Percentiles rank a stretch among this genome's conserved stretches.
Conservation (phyloP, 2,888 invertebrate genomes). For the Tetropium fuscum region DNA sequence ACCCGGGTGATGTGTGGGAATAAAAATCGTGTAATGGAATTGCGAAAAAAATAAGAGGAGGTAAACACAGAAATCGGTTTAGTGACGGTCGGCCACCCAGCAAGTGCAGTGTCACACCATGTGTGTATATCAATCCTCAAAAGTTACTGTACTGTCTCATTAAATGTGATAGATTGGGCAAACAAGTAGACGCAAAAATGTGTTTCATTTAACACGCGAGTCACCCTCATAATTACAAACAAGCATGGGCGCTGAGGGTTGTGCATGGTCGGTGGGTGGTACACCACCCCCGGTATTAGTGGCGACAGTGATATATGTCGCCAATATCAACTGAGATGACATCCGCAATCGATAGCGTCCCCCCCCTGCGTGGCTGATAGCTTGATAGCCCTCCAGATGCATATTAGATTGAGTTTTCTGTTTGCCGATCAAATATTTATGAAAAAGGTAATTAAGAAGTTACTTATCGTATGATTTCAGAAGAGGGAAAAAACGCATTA, state of each 20-base stretch:
- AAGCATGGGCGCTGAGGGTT: constrained; percentile 26
- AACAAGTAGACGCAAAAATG: constrained; percentile 38
- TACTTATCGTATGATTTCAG: constrained; percentile 27
- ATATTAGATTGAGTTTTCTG: constrained; percentile 39
- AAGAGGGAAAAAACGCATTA: too few species aligned
- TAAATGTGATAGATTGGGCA: constrained; percentile 40
- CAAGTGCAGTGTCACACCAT: too few species aligned
- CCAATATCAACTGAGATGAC: constrained; percentile 59
- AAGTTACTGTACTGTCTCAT: constrained; percentile 37
- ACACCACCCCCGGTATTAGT: constrained; percentile 50
- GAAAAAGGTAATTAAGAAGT: constrained; percentile 33
- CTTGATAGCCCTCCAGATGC: constrained; percentile 39
- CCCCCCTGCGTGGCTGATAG: constrained; percentile 28
- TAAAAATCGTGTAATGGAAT: too few species aligned
- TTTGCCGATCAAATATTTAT: constrained; percentile 35
- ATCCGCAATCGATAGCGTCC: constrained; percentile 54
- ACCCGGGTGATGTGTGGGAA: too few species aligned
- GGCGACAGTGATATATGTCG: constrained; percentile 60
- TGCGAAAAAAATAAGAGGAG: too few species aligned
- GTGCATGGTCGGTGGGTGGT: constrained; percentile 42
- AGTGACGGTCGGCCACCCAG: too few species aligned
- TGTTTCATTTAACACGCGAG: constrained; percentile 39
- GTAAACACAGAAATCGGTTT: too few species aligned
- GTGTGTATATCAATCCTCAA: constrained; percentile 29
- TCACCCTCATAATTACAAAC: constrained; percentile 45